Conservation (phyloP, 2,888 invertebrate species). For the Unio pictorum region DNA sequence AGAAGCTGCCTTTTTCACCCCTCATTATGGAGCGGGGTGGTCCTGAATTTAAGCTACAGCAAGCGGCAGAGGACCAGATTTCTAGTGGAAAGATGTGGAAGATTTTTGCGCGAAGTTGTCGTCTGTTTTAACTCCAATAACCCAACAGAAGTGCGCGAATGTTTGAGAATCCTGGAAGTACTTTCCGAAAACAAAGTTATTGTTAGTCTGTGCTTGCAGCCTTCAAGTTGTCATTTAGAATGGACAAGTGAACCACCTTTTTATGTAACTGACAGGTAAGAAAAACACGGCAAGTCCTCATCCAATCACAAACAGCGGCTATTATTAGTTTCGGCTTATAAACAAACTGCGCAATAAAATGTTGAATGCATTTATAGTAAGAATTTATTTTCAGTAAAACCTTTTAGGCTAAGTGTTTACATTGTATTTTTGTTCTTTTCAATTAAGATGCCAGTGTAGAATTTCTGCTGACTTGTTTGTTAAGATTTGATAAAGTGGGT, state of each 20-base stretch:
- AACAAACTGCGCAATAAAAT: constrained; percentile 8
- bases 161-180: constrained; percentile 56
- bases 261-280: constrained; percentile 55
- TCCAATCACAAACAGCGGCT: constrained; percentile 9
- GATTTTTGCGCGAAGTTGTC: constrained; percentile 64
- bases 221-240: constrained; percentile 68
- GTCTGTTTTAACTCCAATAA: constrained; percentile 66
- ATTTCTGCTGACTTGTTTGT: no score
- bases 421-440: no score
- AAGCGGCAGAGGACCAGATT: constrained; percentile 59
- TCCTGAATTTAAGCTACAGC: constrained; percentile 45
- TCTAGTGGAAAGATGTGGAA: constrained; percentile 65
- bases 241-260: constrained; percentile 77
- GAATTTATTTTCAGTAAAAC: no score
- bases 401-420: no score
- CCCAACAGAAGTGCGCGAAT: constrained; percentile 60
- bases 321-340: constrained; percentile 13
- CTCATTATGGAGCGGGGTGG: constrained; percentile 62
- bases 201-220: constrained; percentile 62
- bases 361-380: no score
- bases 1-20: constrained; percentile 71
- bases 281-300: constrained; percentile 22
- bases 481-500: no score
- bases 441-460: no score
- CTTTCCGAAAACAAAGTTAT: constrained; percentile 64